phyloP scores from a whole-genome alignment of 2,113 vertebrate genomes.

The Nannobrachium achirus region DNA sequence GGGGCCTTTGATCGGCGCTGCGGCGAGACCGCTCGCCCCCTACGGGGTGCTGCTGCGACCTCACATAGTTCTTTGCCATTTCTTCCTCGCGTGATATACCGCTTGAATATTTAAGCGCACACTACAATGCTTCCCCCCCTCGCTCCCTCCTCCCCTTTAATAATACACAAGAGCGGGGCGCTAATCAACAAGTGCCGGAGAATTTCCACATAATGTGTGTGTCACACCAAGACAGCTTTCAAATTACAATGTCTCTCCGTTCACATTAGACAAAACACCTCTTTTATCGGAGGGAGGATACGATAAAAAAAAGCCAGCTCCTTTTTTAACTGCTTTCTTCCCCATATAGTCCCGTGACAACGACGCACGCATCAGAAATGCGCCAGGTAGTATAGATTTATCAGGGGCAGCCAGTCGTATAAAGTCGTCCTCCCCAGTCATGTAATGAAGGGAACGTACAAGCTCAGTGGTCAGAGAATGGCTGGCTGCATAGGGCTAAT shows the following conservation, averaged over 20 bases:
- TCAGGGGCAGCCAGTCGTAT: slow-evolving; percentile 66
- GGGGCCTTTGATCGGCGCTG: too few relatives aligned
- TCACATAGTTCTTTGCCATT: not conserved
- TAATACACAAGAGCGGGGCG: not conserved
- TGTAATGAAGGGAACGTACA: slow-evolving; percentile 75
- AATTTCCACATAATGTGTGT: not conserved
- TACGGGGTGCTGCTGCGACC: too few relatives aligned
- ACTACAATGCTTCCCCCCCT: not conserved
- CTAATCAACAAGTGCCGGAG: not conserved
- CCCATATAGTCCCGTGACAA: slow-evolving; percentile 35
- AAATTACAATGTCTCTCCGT: slow-evolving; percentile 15
- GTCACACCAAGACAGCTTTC: slow-evolving; percentile 6
- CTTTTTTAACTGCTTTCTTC: slow-evolving; percentile 51
- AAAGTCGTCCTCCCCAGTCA: slow-evolving; percentile 40
- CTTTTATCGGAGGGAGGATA: slow-evolving; percentile 5
- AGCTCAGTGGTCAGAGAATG: slow-evolving; percentile 76
- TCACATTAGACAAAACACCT: slow-evolving; percentile 36
- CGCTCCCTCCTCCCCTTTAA: not conserved
- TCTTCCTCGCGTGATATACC: not conserved
- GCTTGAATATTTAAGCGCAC: not conserved
- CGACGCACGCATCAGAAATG: slow-evolving; percentile 56
- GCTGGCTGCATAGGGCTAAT: slow-evolving; percentile 58
- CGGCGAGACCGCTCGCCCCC: too few relatives aligned
- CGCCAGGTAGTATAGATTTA: slow-evolving; percentile 73
- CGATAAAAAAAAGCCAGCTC: slow-evolving; percentile 46